Percentiles rank a stretch among this genome's conserved stretches.
Conservation (phyloP, 1,140 invertebrate genomes). For the Neuroterus valhalla region DNA sequence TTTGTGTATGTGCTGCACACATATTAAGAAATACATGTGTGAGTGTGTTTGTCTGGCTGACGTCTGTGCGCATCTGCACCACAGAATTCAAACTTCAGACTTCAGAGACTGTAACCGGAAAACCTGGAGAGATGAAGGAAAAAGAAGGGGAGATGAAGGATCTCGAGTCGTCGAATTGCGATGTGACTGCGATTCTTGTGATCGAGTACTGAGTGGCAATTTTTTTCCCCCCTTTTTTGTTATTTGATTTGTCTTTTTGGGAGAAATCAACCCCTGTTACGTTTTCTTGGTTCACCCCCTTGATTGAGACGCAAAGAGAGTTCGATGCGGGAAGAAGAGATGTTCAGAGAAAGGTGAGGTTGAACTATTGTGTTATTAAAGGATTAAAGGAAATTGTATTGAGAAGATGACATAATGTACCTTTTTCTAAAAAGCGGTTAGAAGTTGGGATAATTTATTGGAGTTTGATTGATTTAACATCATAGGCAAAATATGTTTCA, state of each 20-base stretch:
- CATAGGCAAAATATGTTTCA: no score
- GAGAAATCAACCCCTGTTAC: slow-evolving; percentile 9
- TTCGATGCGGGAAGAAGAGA: slow-evolving; percentile 13
- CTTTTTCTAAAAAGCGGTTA: background rate
- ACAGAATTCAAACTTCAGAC: slow-evolving; percentile 1
- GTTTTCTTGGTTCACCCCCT: background rate
- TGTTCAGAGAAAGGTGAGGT: background rate
- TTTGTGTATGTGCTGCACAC: background rate
- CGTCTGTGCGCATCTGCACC: slow-evolving; percentile 8
- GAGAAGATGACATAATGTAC: background rate
- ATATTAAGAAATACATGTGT: background rate
- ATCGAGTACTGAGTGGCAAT: slow-evolving; percentile 25
- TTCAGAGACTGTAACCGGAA: slow-evolving; percentile 23
- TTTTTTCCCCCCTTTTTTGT: slow-evolving; percentile 36
- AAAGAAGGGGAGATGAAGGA: slow-evolving; percentile 23
- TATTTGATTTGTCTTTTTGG: slow-evolving; percentile 24
- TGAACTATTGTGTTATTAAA: slow-evolving; percentile 17
- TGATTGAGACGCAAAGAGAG: slow-evolving; percentile 22
- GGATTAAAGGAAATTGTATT: slow-evolving; percentile 13
- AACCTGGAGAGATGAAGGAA: slow-evolving; percentile 47
- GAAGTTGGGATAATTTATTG: background rate
- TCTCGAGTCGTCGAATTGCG: background rate
- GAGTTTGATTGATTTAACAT: no score
- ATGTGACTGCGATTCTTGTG: background rate
- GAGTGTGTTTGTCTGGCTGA: background rate